phyloP scores from a whole-genome alignment of 2,888 invertebrate genomes.

The Rhagium mordax region DNA sequence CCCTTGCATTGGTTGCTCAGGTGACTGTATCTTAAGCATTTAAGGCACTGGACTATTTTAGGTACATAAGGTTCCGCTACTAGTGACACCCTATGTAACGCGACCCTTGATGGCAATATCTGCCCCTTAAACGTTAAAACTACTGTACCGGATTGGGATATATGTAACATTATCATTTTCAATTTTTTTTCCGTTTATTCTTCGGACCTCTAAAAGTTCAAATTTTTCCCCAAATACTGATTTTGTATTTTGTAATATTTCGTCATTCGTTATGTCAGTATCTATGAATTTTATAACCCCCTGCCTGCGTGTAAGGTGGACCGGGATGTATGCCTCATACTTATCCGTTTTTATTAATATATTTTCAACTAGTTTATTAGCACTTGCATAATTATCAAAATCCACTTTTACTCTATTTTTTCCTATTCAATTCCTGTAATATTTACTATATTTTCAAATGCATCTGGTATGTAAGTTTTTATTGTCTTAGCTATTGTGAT shows the following conservation, averaged over 20 bases:
- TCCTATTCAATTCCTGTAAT: not conserved
- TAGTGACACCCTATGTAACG: not conserved
- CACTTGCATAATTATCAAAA: not conserved
- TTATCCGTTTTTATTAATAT: not conserved
- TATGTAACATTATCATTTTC: not conserved
- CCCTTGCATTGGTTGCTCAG: too few relatives aligned
- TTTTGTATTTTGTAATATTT: not conserved
- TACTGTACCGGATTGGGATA: not conserved
- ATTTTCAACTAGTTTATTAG: too few relatives aligned
- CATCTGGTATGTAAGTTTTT: not conserved
- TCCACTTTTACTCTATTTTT: not conserved
- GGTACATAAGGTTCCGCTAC: not conserved
- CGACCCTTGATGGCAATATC: not conserved
- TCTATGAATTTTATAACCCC: not conserved
- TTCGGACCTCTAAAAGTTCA: not conserved
- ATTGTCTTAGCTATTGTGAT: too few relatives aligned
- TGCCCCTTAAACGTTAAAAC: not conserved
- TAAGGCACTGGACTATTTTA: not conserved
- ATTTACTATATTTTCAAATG: not conserved
- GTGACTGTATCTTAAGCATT: slow-evolving; percentile 6
- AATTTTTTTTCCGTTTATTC: not conserved
- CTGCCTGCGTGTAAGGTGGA: not conserved
- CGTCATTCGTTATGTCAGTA: not conserved
- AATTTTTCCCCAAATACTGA: not conserved
- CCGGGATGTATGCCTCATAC: not conserved